Evolutionary conservation across 2,888 invertebrate species (phyloP).

Genomic region (Apotomis betuletana): DNA sequence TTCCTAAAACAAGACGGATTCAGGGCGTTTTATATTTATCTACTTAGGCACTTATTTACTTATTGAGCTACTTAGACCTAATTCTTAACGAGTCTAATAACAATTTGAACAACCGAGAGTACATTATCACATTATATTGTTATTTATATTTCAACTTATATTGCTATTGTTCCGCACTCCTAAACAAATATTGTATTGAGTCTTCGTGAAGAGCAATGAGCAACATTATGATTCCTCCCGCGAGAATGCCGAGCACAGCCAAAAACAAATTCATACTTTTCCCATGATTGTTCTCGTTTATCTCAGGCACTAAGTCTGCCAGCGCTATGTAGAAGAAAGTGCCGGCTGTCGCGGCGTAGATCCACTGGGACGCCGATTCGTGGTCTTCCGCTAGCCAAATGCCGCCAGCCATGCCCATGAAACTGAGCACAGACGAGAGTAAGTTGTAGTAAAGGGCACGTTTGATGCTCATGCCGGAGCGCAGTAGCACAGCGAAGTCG

Average conservation of each 20-base stretch:
- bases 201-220: conserved; percentile 89
- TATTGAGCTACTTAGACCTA: neutral
- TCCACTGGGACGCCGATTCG: conserved; percentile 87
- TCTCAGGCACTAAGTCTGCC: conserved; percentile 89
- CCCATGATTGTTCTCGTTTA: conserved; percentile 80
- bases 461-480: conserved; percentile 88
- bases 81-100: conserved; percentile 34
- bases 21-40: conserved; percentile 1
- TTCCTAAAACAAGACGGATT: conserved; percentile 14
- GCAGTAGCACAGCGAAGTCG: conserved; percentile 90
- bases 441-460: conserved; percentile 89
- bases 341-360: conserved; percentile 91
- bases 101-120: conserved; percentile 61
- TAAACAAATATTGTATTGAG: conserved; percentile 78
- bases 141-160: conserved; percentile 29
- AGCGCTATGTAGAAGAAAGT: conserved; percentile 92
- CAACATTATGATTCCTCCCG: conserved; percentile 89
- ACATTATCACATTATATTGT: conserved; percentile 54
- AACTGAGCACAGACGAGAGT: conserved; percentile 89
- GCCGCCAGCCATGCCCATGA: conserved; percentile 89
- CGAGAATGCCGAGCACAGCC: conserved; percentile 86
- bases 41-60: neutral
- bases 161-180: conserved; percentile 71
- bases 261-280: conserved; percentile 83
- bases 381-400: conserved; percentile 88